Conservation (phyloP, 2,113 vertebrate species). For the Arothron firmamentum region DNA sequence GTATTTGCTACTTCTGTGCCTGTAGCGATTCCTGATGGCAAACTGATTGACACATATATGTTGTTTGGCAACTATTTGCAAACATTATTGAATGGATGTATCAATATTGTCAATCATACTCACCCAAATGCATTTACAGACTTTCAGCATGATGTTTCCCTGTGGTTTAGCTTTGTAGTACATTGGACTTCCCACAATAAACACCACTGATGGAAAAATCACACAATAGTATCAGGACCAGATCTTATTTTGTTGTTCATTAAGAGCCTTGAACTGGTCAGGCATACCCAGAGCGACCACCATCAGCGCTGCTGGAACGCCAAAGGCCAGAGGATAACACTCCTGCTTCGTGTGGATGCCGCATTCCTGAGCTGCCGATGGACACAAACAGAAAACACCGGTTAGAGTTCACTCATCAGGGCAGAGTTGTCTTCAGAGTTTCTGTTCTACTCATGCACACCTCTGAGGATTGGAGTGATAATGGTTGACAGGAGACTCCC, state of each 20-base stretch:
- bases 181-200: constrained; percentile 84
- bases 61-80: constrained; percentile 7
- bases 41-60: constrained; percentile 76
- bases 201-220: constrained; percentile 81
- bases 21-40: constrained; percentile 86
- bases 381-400: constrained; percentile 14
- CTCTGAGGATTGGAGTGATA: constrained; percentile 88
- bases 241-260: not conserved
- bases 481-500: constrained; percentile 93
- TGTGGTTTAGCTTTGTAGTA: constrained; percentile 88
- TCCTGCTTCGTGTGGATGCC: constrained; percentile 80
- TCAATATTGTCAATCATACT: constrained; percentile 62
- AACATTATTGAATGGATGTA: not conserved
- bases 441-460: constrained; percentile 60
- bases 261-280: not conserved
- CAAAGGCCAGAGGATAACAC: constrained; percentile 93
- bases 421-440: not conserved
- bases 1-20: constrained; percentile 76
- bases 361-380: constrained; percentile 80
- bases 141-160: constrained; percentile 86
- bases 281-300: constrained; percentile 79
- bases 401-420: not conserved
- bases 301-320: constrained; percentile 91
- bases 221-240: not conserved
- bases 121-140: constrained; percentile 86